phyloP scores from a whole-genome alignment of 2,797 vertebrate genomes.

The Decapterus maruadsi region DNA sequence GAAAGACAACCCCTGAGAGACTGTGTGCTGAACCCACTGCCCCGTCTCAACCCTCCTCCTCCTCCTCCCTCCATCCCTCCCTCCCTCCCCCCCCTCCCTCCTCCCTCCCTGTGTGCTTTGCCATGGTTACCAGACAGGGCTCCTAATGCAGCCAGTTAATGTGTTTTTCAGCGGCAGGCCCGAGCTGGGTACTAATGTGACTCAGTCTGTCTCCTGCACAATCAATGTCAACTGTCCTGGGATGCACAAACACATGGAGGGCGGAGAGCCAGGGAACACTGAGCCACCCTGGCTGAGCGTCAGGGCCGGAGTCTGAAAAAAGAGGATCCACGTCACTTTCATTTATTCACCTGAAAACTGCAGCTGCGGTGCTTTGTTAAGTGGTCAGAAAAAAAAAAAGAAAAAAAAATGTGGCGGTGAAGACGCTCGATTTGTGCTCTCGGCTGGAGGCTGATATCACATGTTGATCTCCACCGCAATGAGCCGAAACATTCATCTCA shows the following conservation, averaged over 20 bases:
- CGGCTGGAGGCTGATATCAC: constrained; percentile 6
- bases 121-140: constrained; percentile 87
- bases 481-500: background rate
- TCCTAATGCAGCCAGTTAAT: constrained; percentile 85
- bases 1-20: constrained; percentile 78
- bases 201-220: constrained; percentile 82
- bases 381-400: background rate
- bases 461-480: background rate
- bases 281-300: constrained; percentile 62
- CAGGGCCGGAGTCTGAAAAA: constrained; percentile 48
- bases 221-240: constrained; percentile 84
- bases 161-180: constrained; percentile 84
- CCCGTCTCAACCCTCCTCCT: constrained; percentile 68
- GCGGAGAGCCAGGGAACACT: constrained; percentile 65
- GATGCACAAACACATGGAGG: constrained; percentile 75
- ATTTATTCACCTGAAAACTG: constrained; percentile 54
- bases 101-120: constrained; percentile 76
- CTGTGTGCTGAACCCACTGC: constrained; percentile 78
- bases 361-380: background rate
- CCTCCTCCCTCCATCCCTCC: constrained; percentile 12
- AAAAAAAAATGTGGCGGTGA: background rate
- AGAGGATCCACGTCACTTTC: constrained; percentile 24
- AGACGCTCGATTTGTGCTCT: constrained; percentile 1
- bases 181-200: constrained; percentile 83
- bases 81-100: constrained; percentile 39